Evolutionary conservation across 2,797 vertebrate species (phyloP), one percentile per base, ranked within the genome.

Genomic region (Sebastes iracundus): DNA sequence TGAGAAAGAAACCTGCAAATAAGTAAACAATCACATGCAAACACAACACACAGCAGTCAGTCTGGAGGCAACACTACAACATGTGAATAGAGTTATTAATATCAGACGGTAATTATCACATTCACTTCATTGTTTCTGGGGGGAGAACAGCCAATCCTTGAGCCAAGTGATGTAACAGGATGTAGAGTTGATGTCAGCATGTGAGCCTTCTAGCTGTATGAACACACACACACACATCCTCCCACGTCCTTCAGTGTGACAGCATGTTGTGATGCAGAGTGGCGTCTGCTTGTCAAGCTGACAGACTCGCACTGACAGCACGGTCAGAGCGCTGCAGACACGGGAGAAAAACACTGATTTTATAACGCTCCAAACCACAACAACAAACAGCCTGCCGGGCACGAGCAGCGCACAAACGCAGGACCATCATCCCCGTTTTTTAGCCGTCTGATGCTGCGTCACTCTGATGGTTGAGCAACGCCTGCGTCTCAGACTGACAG

Each of bases 271-370:
- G 92, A 94, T 95, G 89, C 90, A 87, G 92, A 93, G 89, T 94
- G 94, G 92, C 92, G 86, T 90, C 92, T 91, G 87, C 92, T 93
- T 77, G 32, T 94, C 94, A 93, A 87, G 87, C 89, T 95, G 95
- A 96, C 92, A 87, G 93, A 95, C 90, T 90, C 77, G 72, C 87
- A 84, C 80, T 90, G 94, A 95, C 94, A 95, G 93, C 83, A 28
- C 74, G 82, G 90, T 85, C 91, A 86, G 83, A 91, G 85, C 27
- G 67, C 73, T 82, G 90, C 84, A 89, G 90, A 93, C 90, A 73
- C 35, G 56, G 78, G 81, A 82, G 72, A 75, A 84, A 90, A 86
- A 84, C 86, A 85, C 84, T 68, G 77, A 89, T 88, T 93, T 85
- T 86, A 81, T 78, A 87, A 89, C n/a, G 86, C 89, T 92, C 79